phyloP scores from a whole-genome alignment of 2,797 vertebrate genomes.

The Setipinna tenuifilis region DNA sequence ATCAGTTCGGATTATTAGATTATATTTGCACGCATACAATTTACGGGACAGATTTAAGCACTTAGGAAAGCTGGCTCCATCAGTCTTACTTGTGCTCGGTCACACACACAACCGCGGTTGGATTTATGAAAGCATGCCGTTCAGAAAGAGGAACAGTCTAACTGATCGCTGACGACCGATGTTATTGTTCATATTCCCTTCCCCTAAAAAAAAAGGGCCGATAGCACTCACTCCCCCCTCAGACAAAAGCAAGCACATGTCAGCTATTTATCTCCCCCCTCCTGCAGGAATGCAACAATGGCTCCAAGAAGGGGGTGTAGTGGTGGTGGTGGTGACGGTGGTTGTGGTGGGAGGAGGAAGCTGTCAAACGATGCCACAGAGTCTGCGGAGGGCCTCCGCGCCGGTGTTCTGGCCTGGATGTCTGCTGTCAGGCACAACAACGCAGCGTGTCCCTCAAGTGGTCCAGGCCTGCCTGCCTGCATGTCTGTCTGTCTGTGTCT shows the following conservation, averaged over 20 bases:
- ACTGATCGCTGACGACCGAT: background rate
- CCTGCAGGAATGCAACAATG: conserved; percentile 18
- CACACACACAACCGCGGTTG: background rate
- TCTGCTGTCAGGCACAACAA: conserved; percentile 32
- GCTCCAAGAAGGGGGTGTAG: conserved; percentile 28
- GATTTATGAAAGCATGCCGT: background rate
- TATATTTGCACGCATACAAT: conserved; percentile 14
- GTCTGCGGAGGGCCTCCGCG: conserved; percentile 45
- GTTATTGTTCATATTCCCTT: background rate
- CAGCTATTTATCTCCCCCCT: conserved; percentile 9
- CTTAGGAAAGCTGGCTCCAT: background rate
- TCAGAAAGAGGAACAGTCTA: background rate
- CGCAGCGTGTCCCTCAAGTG: conserved; percentile 35
- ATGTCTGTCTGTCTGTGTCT: no score
- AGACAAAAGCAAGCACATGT: background rate
- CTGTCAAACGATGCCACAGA: conserved; percentile 39
- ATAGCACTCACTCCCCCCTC: background rate
- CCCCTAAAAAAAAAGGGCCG: background rate
- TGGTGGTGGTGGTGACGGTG: conserved; percentile 29
- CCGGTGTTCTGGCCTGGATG: conserved; percentile 32
- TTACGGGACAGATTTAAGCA: conserved; percentile 14
- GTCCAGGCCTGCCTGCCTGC: conserved; percentile 44
- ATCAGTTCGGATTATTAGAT: conserved; percentile 21
- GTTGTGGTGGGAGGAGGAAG: conserved; percentile 18
- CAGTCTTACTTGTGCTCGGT: background rate